Percentiles rank a stretch among this genome's conserved stretches.
Conservation (phyloP, 2,797 vertebrate genomes). For the Nannoperca obscura region DNA sequence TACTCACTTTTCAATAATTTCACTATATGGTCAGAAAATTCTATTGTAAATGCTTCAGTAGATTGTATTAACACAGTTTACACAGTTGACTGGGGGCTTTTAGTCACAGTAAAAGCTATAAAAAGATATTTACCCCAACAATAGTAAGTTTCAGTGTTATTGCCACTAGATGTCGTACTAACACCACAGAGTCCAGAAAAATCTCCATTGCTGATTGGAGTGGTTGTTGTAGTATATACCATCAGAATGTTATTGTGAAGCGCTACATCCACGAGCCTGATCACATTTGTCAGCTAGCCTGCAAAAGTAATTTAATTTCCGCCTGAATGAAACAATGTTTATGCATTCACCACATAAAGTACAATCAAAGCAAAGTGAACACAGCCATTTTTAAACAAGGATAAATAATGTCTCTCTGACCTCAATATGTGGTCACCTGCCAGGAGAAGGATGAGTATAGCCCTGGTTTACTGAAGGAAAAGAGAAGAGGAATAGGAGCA, state of each 20-base stretch:
- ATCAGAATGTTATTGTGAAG: constrained; percentile 18
- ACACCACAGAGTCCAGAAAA: not conserved
- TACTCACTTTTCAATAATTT: not conserved
- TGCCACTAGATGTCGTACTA: constrained; percentile 62
- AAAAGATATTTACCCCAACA: not conserved
- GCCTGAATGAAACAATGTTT: not conserved
- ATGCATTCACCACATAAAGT: not conserved
- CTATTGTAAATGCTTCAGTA: not conserved
- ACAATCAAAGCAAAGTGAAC: not conserved
- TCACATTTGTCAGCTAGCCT: constrained; percentile 4
- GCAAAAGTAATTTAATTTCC: constrained; percentile 1
- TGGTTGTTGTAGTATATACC: not conserved
- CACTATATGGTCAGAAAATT: not conserved
- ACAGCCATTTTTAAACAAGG: not conserved
- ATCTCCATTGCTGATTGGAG: not conserved
- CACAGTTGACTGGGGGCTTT: not conserved
- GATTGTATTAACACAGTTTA: not conserved
- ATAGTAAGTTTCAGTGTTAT: not conserved
- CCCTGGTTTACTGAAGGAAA: not conserved
- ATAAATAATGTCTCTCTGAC: not conserved
- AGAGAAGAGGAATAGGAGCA: not conserved
- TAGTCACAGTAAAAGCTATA: not conserved
- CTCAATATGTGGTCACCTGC: constrained; percentile 5
- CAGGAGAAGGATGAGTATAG: not conserved
- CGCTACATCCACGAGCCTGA: not conserved